Evolutionary conservation across 2,888 invertebrate species (phyloP).

Genomic region (Congeria kusceri): DNA sequence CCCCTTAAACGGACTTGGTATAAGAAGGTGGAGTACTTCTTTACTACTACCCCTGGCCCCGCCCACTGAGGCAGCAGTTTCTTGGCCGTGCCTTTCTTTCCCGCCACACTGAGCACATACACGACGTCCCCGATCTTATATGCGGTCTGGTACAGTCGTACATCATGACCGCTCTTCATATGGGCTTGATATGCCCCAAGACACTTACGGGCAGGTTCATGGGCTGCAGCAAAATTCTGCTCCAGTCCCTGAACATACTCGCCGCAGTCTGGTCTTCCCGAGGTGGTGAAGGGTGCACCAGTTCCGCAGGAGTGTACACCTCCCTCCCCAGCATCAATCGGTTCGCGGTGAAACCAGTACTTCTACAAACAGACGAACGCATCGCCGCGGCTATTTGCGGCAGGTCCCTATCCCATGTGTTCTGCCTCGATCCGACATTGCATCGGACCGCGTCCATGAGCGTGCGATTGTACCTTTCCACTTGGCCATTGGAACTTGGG

Average conservation of each 20-base stretch:
- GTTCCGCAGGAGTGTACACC: neutral
- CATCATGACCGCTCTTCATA: neutral
- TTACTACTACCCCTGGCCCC: neutral
- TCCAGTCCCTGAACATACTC: neutral
- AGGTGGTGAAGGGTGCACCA: neutral
- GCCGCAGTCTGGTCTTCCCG: neutral
- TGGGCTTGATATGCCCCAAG: neutral
- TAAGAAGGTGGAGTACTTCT: neutral
- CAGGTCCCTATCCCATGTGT: conserved; percentile 13
- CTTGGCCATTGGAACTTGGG: neutral
- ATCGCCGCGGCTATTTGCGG: conserved; percentile 7
- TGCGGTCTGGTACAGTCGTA: neutral
- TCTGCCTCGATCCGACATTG: neutral
- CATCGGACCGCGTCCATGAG: conserved; percentile 1
- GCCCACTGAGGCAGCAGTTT: neutral
- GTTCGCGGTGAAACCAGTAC: conserved; percentile 1
- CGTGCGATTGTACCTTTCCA: conserved; percentile 2
- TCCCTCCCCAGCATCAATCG: neutral
- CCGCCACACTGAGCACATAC: neutral
- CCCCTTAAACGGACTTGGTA: neutral
- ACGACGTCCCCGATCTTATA: neutral
- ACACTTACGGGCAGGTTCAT: neutral
- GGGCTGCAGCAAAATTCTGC: neutral
- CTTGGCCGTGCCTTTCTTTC: neutral
- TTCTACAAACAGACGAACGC: neutral